These are phyloP conservation scores for Sebastolobus alascanus DNA, from an alignment of 2,797 vertebrate genomes.

Conservation along the genomic window DNA sequence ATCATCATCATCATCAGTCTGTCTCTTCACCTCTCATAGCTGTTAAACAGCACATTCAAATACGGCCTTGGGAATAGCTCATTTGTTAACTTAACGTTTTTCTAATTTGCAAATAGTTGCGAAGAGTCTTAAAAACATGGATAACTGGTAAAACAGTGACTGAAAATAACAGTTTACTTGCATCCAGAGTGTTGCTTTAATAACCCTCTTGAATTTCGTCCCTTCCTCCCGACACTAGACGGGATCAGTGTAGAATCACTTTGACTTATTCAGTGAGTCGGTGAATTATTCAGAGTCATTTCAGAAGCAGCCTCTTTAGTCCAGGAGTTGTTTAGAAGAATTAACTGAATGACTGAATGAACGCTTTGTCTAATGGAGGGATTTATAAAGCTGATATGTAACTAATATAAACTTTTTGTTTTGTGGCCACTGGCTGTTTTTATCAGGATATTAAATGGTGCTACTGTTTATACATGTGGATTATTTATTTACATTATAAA, in stretches of 20 bases:
- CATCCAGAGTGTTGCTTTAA: background rate
- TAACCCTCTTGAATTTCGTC: too few species aligned
- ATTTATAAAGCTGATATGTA: background rate
- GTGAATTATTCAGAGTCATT: conserved; percentile 71
- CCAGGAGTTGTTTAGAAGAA: conserved; percentile 14
- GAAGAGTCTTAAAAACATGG: background rate
- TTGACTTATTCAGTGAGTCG: conserved; percentile 36
- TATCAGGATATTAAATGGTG: background rate
- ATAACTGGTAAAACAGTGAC: background rate
- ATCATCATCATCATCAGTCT: too few species aligned
- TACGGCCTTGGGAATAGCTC: background rate
- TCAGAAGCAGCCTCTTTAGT: conserved; percentile 34
- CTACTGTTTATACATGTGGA: background rate
- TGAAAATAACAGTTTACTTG: background rate
- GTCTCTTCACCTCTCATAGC: background rate
- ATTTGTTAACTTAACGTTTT: background rate
- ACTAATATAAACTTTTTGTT: background rate
- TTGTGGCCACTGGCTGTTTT: background rate
- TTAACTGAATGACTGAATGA: background rate
- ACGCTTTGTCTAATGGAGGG: background rate
- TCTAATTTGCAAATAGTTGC: background rate
- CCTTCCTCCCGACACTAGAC: too few species aligned
- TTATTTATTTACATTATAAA: background rate
- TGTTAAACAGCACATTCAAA: background rate
- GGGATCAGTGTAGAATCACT: background rate